These are phyloP conservation scores for Cyprinodon diabolis DNA, from an alignment of 2,797 vertebrate genomes.

Conservation along the genomic window DNA sequence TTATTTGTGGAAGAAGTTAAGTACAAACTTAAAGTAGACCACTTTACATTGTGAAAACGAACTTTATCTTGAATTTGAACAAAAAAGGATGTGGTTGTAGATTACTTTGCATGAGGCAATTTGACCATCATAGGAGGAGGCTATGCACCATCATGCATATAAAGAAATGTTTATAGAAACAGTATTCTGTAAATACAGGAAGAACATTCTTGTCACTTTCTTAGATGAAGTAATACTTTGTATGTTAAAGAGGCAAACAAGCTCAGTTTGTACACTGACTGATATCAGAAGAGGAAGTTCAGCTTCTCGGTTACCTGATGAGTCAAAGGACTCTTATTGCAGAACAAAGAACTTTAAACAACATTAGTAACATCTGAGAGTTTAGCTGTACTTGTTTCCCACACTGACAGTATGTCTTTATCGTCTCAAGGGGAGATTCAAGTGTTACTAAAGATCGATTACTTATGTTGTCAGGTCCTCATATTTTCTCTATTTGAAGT, in stretches of 20 bases:
- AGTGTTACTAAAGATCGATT: background rate
- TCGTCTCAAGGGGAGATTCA: background rate
- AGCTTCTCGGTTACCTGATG: background rate
- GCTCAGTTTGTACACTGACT: conserved; percentile 11
- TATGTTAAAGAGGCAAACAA: background rate
- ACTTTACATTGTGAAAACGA: background rate
- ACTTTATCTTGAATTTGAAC: background rate
- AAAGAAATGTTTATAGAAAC: too few species aligned
- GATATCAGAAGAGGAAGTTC: conserved; percentile 26
- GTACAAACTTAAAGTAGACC: background rate
- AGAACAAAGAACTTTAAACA: background rate
- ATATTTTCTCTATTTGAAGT: conserved; percentile 8
- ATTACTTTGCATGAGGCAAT: background rate
- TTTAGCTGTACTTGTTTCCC: background rate
- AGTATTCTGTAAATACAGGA: too few species aligned
- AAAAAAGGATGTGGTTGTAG: background rate
- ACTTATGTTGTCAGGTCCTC: background rate
- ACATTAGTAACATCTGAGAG: background rate
- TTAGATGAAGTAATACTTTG: background rate
- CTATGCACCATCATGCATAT: background rate
- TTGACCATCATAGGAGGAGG: background rate
- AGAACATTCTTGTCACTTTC: background rate
- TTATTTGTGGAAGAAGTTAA: background rate
- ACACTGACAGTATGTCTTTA: background rate
- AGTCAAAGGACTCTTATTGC: background rate